These are phyloP conservation scores for Perithous albicinctus DNA, from an alignment of 2,888 invertebrate species.

Conservation along the genomic window DNA sequence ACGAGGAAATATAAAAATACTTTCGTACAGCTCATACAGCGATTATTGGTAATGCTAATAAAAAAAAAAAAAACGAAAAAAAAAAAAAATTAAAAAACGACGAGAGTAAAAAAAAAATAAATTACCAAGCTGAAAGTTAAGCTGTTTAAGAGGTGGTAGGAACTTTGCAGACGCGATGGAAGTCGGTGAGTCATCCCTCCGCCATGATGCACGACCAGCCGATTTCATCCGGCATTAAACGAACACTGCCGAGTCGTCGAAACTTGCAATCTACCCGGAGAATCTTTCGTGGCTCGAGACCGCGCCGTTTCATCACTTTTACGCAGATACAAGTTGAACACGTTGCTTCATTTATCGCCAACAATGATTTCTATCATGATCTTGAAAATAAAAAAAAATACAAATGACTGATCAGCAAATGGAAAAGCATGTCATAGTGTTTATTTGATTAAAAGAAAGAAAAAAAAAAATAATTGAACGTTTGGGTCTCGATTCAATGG, in stretches of 20 bases:
- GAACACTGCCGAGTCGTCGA: conserved; percentile 41
- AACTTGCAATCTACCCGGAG: conserved; percentile 39
- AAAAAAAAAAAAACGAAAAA: not conserved
- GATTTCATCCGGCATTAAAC: conserved; percentile 45
- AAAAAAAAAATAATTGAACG: conserved; percentile 36
- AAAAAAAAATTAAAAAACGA: no score
- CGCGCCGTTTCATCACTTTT: conserved; percentile 15
- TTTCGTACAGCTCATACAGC: not conserved
- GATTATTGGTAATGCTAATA: not conserved
- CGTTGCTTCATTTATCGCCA: not conserved
- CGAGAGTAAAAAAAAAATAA: not conserved
- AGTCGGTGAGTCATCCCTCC: conserved; percentile 45
- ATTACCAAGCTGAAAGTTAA: conserved; percentile 23
- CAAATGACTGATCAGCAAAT: conserved; percentile 1
- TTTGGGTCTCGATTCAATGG: conserved; percentile 9
- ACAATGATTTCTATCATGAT: not conserved
- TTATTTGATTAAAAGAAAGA: no score
- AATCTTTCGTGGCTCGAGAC: conserved; percentile 25
- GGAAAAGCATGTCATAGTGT: not conserved
- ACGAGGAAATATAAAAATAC: conserved; percentile 1
- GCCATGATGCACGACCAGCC: conserved; percentile 42
- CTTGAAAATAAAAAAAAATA: no score
- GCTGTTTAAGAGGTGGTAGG: not conserved
- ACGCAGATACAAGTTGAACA: not conserved
- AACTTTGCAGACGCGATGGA: conserved; percentile 31